Conservation (phyloP, 2,888 invertebrate species). For the Rhingia campestris region DNA sequence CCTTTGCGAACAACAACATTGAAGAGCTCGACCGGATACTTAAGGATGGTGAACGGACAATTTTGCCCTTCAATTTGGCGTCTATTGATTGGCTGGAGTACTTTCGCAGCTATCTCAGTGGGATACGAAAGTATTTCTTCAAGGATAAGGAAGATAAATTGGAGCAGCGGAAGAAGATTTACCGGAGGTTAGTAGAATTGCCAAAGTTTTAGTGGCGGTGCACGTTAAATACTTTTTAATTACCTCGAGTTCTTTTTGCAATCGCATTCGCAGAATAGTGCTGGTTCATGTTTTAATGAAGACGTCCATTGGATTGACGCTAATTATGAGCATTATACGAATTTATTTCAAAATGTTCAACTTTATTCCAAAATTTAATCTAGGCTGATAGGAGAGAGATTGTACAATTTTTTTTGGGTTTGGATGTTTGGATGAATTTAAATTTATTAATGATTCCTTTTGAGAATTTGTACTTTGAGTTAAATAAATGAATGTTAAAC, state of each 20-base stretch:
- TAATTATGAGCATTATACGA: conserved; percentile 80
- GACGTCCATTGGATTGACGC: conserved; percentile 80
- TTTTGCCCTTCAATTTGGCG: conserved; percentile 85
- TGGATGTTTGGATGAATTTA: background rate
- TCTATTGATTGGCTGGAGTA: conserved; percentile 88
- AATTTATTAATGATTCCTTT: too few relatives aligned
- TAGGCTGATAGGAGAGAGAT: background rate
- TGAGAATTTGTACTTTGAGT: too few relatives aligned
- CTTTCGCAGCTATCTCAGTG: conserved; percentile 87
- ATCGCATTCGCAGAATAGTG: conserved; percentile 77
- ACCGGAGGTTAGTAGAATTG: conserved; percentile 79
- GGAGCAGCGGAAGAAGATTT: conserved; percentile 80
- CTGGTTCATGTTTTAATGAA: conserved; percentile 81
- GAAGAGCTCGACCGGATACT: conserved; percentile 80
- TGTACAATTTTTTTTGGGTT: background rate
- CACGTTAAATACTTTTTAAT: conserved; percentile 79
- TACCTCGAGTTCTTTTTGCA: conserved; percentile 69
- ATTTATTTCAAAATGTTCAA: conserved; percentile 79
- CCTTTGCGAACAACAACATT: conserved; percentile 81
- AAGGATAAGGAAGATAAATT: conserved; percentile 86
- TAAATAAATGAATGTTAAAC: too few relatives aligned
- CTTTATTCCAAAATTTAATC: conserved; percentile 78
- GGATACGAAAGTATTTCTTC: conserved; percentile 87
- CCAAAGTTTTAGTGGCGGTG: conserved; percentile 18
- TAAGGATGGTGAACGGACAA: conserved; percentile 76